Conservation (phyloP, 2,113 vertebrate genomes). For the Irena cyanogastra region DNA sequence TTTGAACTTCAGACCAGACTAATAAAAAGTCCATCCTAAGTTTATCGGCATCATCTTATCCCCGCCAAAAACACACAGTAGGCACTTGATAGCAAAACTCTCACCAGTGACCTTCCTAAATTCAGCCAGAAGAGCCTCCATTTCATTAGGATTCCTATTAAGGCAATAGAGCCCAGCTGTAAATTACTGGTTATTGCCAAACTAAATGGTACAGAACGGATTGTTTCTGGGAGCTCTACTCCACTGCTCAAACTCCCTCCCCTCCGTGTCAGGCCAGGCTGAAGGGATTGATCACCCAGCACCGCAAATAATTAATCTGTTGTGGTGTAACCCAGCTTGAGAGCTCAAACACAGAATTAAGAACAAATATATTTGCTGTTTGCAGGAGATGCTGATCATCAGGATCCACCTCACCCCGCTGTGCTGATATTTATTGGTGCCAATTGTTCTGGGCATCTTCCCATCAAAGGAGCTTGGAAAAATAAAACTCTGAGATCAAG, state of each 20-base stretch:
- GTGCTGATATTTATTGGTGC: neutral
- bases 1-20: neutral
- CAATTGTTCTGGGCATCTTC: neutral
- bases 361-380: neutral
- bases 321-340: neutral
- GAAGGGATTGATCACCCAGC: neutral
- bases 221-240: neutral
- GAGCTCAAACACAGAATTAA: neutral
- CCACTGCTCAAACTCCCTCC: neutral
- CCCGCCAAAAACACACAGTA: neutral
- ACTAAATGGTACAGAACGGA: slow-evolving; percentile 48
- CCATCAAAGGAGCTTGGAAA: neutral
- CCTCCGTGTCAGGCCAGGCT: neutral
- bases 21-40: neutral
- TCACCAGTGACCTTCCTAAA: slow-evolving; percentile 8
- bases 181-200: slow-evolving; percentile 56
- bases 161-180: neutral
- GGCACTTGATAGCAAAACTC: neutral
- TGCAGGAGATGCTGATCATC: neutral
- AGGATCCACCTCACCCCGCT: neutral
- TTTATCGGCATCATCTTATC: neutral
- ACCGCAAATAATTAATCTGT: neutral
- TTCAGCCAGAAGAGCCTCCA: neutral
- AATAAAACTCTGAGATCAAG: neutral
- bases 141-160: slow-evolving; percentile 33